Base-by-base conservation (phyloP, 2,113 vertebrate species). In the Phrynosoma platyrhinos region DNA sequence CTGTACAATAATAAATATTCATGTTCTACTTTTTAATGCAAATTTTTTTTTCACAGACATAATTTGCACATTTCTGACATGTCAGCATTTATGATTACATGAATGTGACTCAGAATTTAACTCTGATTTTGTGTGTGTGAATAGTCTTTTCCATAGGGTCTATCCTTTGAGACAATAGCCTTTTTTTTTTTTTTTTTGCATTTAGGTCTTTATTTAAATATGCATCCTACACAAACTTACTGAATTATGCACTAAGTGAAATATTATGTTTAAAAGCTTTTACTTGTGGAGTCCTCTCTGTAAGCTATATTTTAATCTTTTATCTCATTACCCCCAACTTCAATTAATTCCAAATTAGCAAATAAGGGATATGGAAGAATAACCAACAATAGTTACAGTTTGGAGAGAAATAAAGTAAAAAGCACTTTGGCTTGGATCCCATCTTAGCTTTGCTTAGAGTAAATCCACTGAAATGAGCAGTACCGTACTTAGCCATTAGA, bases 281-380 rank as follows among this genome's bases (percentile, higher is more conserved):
- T 53, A 53, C 27, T 53, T 14, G 52, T 93, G 84, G 69, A 92
- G 91, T 94, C 90, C 93, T 78, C 71, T 82, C 94, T 82, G 89
- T 32, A 89, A 92, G 87, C 87, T 90, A 30, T 72, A 91, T 95
- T 71, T 95, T 82, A 95, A 90, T 52, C 47, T 27, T 82, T 66
- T 30, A 8, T 30, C 25, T 71, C 30, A 85, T 64, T 2, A 62
- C 58, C 18, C 58, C 18, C 13, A 62, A 14, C 14, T 72, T 87
- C 66, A 40, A 58, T 93, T 76, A 87, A 93, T 90, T 84, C 83
- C 83, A 95, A 89, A 94, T 83, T 75, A 79, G 76, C 87, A 90
- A 81, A 92, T 91, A 76, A 90, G 66, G 72, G 78, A 87, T 77
- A 86, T 80, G 90, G 87, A 30, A 89, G 71, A 89, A 72, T 1